Base-by-base conservation (phyloP, 1,140 invertebrate species). In the Leptinotarsa lineolata region DNA sequence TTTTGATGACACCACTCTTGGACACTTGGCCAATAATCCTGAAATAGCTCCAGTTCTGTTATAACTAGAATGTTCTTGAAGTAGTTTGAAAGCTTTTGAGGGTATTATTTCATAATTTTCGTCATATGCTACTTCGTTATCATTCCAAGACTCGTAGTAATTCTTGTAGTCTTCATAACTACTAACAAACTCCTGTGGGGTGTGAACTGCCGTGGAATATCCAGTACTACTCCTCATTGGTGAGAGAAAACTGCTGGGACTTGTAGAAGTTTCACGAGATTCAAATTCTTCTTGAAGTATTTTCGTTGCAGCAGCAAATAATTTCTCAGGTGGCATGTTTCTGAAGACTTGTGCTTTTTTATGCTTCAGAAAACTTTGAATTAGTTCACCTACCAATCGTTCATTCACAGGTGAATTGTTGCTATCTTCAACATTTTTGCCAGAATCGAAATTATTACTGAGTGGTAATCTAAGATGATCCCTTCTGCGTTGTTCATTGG, bases 141-240 rank as follows among this genome's bases (percentile, higher is more conserved):
- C 85, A 59, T 84, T 87, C 90, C 90, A 91, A 2, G 87, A 86
- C 69, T 87, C 86, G 74, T 90, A 91, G 79, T 91, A 91, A 18
- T 88, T 83, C 68, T 87, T 86, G 48, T 89, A 89, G 65, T 87
- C 85, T 59, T 82, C 76, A 79, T 85, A 83, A 66, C 79, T 80
- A 18, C 75, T 77, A 74, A 84, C 81, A 20, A 82, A 80, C 58
- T 88, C 86, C 72, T 85, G 82, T 11, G 86, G 85, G 4, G 86
- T 83, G 72, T 83, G 74, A 6, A 83, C 83, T 58, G 85, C 84
- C 30, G 84, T 86, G 69, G 85, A 83, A 72, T 81, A 83, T 69
- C 84, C 70, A 16, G 84, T 82, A 68, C 76, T 76, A 68, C 70
- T 61, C 46, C 75, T 65, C 66, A 77, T 64, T 61, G 70, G 80